These are phyloP conservation scores for Platyura marginata DNA, from an alignment of 1,140 invertebrate species.

Conservation along the genomic window DNA sequence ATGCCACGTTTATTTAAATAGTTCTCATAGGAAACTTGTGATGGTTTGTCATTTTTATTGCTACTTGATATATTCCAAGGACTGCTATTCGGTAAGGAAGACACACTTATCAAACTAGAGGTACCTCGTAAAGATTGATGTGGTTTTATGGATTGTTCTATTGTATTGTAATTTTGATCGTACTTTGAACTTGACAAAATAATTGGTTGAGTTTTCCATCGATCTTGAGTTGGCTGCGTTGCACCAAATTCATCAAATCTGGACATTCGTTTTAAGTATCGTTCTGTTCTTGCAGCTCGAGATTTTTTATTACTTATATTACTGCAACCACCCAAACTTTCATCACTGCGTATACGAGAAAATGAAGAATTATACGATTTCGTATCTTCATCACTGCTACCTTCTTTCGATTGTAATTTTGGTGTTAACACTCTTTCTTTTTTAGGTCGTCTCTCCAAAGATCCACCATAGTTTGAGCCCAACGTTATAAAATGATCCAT, in stretches of 20 bases:
- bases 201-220: slow-evolving; percentile 20
- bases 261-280: slow-evolving; percentile 54
- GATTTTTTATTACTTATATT: slow-evolving; percentile 24
- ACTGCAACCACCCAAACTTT: slow-evolving; percentile 35
- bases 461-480: slow-evolving; percentile 26
- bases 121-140: neutral
- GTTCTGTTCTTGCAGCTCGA: slow-evolving; percentile 52
- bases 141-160: too few species aligned
- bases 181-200: slow-evolving; percentile 2
- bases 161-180: neutral
- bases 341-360: slow-evolving; percentile 42
- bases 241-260: slow-evolving; percentile 33
- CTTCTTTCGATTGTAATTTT: neutral
- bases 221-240: neutral
- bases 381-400: slow-evolving; percentile 54
- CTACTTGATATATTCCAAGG: neutral
- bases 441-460: slow-evolving; percentile 19
- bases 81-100: neutral
- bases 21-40: slow-evolving; percentile 22
- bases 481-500: slow-evolving; percentile 29
- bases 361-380: slow-evolving; percentile 41
- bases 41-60: neutral
- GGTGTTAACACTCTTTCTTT: slow-evolving; percentile 24
- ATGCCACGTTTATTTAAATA: slow-evolving; percentile 19
- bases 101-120: slow-evolving; percentile 2